Percentiles rank a stretch among this genome's conserved stretches.
phyloP scores from a whole-genome alignment of 2,113 vertebrate species.

The Ammospiza caudacuta region DNA sequence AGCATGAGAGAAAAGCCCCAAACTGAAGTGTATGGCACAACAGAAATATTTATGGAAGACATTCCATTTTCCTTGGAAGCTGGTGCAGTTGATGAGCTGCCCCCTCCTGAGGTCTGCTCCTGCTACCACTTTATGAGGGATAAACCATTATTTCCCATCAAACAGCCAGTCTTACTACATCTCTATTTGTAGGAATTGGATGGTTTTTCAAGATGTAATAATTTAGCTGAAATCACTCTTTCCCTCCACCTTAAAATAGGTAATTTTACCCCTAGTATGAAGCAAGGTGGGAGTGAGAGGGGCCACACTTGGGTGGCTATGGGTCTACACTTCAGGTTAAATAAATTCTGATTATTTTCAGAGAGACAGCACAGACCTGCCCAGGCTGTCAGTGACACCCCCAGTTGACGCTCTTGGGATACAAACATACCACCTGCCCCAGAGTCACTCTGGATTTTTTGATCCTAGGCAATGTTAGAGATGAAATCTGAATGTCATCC shows the following conservation, averaged over 20 bases:
- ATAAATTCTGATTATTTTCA: not conserved
- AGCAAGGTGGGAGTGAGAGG: not conserved
- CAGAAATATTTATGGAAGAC: not conserved
- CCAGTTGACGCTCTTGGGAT: accelerated
- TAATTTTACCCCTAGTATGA: not conserved
- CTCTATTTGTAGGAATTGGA: not conserved
- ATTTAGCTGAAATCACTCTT: not conserved
- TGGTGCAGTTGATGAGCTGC: not conserved
- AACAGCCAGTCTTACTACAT: accelerated
- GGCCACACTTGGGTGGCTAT: accelerated
- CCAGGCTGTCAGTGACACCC: not conserved
- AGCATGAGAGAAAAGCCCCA: not conserved
- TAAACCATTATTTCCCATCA: not conserved
- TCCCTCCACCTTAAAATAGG: not conserved
- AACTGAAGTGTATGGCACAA: not conserved
- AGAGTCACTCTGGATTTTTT: not conserved
- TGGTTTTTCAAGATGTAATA: not conserved
- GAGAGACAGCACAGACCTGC: not conserved
- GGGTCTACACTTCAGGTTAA: not conserved
- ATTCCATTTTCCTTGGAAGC: not conserved
- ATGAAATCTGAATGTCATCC: not conserved
- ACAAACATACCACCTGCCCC: not conserved
- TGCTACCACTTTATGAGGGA: not conserved
- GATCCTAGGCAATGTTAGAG: not conserved
- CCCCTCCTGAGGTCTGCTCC: not conserved